These are phyloP conservation scores for Anarhynchus alexandrinus DNA, from an alignment of 2,113 vertebrate genomes.

Conservation along the genomic window DNA sequence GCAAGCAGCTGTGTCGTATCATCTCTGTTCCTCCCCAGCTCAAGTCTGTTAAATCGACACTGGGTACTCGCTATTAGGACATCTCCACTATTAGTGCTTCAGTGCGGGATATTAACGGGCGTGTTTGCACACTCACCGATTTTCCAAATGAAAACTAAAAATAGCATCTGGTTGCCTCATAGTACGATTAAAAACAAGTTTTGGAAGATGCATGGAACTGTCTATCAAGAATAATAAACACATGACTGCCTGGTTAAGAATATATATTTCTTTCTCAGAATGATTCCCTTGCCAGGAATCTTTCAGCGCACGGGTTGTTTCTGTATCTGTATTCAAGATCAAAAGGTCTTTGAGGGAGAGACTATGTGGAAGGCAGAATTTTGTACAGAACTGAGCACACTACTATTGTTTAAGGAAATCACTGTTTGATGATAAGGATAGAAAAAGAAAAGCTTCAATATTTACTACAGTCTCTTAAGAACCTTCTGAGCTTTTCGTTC, in stretches of 20 bases:
- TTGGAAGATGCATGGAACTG: neutral
- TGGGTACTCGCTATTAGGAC: neutral
- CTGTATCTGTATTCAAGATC: neutral
- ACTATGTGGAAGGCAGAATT: neutral
- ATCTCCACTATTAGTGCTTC: neutral
- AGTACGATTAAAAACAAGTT: neutral
- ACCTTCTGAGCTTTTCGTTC: neutral
- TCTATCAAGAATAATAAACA: neutral
- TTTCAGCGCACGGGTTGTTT: neutral
- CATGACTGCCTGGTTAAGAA: neutral
- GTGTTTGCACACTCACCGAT: neutral
- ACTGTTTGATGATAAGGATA: neutral
- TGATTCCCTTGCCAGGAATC: neutral
- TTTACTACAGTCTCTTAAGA: neutral
- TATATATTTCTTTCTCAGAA: neutral
- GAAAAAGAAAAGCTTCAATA: neutral
- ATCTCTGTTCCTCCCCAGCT: neutral
- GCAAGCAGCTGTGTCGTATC: neutral
- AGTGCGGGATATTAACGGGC: neutral
- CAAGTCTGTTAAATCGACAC: neutral
- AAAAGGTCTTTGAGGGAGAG: neutral
- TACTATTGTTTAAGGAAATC: neutral
- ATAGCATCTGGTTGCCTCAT: neutral
- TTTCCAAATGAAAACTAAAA: constrained; percentile 29
- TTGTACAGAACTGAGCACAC: neutral